Evolutionary conservation across 2,888 invertebrate species (phyloP).

Genomic region (Acanthosoma haemorrhoidale): DNA sequence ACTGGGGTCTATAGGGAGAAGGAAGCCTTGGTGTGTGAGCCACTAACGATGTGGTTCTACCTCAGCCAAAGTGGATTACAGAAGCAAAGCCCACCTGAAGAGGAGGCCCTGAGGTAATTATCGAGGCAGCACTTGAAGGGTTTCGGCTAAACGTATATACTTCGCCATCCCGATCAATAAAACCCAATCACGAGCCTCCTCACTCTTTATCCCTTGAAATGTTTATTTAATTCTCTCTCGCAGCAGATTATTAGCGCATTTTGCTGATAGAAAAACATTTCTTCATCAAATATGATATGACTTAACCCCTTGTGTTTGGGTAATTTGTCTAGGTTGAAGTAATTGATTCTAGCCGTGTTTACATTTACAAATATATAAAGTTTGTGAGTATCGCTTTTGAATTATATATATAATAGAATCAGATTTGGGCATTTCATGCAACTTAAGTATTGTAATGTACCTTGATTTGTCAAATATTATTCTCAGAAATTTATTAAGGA

Average conservation of each 20-base stretch:
- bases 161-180: not conserved
- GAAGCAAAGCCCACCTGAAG: not conserved
- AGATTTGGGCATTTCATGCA: too few relatives aligned
- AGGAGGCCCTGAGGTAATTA: not conserved
- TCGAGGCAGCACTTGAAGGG: not conserved
- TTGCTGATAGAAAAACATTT: too few relatives aligned
- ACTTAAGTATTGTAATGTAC: too few relatives aligned
- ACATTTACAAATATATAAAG: too few relatives aligned
- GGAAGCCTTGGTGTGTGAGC: not conserved
- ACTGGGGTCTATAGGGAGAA: not conserved
- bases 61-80: conserved; percentile 12
- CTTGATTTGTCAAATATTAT: too few relatives aligned
- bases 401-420: too few relatives aligned
- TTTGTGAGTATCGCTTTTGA: too few relatives aligned
- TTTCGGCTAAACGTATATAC: not conserved
- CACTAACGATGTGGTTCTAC: conserved; percentile 2
- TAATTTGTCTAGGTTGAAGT: too few relatives aligned
- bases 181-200: not conserved
- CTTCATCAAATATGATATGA: too few relatives aligned
- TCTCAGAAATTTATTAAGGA: too few relatives aligned
- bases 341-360: too few relatives aligned
- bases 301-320: too few relatives aligned
- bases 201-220: not conserved
- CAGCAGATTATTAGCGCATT: not conserved
- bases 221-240: not conserved